These are phyloP conservation scores for Eufriesea mexicana DNA, from an alignment of 1,140 invertebrate species.

Conservation along the genomic window DNA sequence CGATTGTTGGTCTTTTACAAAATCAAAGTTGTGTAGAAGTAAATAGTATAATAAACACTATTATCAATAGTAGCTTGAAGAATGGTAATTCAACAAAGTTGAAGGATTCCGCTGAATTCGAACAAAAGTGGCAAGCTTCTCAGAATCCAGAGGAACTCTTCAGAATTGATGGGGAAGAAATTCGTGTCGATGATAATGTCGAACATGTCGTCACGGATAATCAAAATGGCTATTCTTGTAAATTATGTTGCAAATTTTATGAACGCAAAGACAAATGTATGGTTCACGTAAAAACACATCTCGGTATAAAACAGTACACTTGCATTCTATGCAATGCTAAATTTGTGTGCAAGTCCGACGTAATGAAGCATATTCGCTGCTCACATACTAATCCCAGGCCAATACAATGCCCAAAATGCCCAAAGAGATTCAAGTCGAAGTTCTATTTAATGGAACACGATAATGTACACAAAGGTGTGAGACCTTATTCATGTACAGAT, in stretches of 20 bases:
- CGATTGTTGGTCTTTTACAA: slow-evolving; percentile 75
- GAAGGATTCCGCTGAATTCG: slow-evolving; percentile 73
- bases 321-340: slow-evolving; percentile 85
- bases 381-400: slow-evolving; percentile 81
- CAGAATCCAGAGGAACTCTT: slow-evolving; percentile 79
- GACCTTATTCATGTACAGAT: slow-evolving; percentile 78
- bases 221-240: slow-evolving; percentile 77
- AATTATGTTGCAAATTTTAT: slow-evolving; percentile 78
- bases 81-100: slow-evolving; percentile 65
- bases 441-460: slow-evolving; percentile 81
- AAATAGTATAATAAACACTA: slow-evolving; percentile 75
- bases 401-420: slow-evolving; percentile 80
- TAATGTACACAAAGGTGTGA: slow-evolving; percentile 80
- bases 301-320: slow-evolving; percentile 87
- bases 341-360: slow-evolving; percentile 81
- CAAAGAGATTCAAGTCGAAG: slow-evolving; percentile 81
- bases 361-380: slow-evolving; percentile 81
- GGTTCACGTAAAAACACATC: slow-evolving; percentile 87
- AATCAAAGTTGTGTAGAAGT: slow-evolving; percentile 74
- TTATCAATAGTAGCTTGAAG: slow-evolving; percentile 65
- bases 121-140: slow-evolving; percentile 66
- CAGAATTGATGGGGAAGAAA: slow-evolving; percentile 80
- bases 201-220: slow-evolving; percentile 73
- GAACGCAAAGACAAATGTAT: slow-evolving; percentile 80
- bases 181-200: slow-evolving; percentile 80